Conservation (phyloP, 2,797 vertebrate genomes). For the Sebastes miniatus region DNA sequence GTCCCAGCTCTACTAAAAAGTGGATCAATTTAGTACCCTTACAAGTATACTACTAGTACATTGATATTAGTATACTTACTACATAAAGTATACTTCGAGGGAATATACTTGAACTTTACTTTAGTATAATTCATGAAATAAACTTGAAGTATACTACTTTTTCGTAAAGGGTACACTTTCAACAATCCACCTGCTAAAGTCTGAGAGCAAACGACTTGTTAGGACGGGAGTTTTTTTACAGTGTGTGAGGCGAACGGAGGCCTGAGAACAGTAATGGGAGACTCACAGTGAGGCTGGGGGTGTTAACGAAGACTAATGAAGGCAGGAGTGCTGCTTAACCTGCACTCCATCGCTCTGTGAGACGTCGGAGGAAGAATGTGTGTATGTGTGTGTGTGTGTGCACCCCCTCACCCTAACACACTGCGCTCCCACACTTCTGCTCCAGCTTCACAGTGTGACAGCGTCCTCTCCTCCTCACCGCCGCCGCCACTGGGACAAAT, state of each 20-base stretch:
- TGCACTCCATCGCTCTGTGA: slow-evolving; percentile 54
- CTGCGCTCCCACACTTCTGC: slow-evolving; percentile 46
- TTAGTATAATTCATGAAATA: too few species aligned
- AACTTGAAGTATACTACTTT: fast-evolving
- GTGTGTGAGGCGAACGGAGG: slow-evolving; percentile 1
- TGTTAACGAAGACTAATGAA: slow-evolving; percentile 62
- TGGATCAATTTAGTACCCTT: too few species aligned
- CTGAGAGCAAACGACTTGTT: not conserved
- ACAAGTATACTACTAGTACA: too few species aligned
- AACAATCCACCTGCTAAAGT: not conserved
- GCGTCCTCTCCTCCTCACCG: slow-evolving; percentile 39
- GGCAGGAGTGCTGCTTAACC: slow-evolving; percentile 64
- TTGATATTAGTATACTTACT: too few species aligned
- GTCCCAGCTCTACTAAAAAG: too few species aligned
- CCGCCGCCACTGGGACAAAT: slow-evolving; percentile 60
- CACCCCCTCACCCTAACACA: slow-evolving; percentile 11
- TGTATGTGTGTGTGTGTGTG: slow-evolving; percentile 2
- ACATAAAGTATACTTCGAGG: fast-evolving
- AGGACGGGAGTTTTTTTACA: slow-evolving; percentile 6
- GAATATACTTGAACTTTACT: too few species aligned
- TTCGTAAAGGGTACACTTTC: too few species aligned
- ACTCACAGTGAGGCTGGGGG: slow-evolving; percentile 1
- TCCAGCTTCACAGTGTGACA: slow-evolving; percentile 57
- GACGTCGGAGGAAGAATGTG: slow-evolving; percentile 26
- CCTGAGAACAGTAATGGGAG: slow-evolving; percentile 33